Percentiles rank a stretch among this genome's conserved stretches.
Evolutionary conservation across 2,113 vertebrate genomes (phyloP).

Genomic region (Zosterops lateralis): DNA sequence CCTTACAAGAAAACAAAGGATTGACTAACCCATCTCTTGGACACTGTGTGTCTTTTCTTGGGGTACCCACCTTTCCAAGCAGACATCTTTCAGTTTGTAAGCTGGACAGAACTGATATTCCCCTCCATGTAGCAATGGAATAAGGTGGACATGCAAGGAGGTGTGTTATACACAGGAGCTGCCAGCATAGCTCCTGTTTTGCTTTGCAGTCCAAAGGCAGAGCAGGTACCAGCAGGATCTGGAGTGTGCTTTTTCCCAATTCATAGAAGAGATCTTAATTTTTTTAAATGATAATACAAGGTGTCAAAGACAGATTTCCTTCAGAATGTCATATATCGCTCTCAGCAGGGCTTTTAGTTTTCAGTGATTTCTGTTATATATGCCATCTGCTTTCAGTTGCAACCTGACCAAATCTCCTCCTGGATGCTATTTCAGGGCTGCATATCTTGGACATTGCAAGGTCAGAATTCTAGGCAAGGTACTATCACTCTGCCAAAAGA

Average conservation of each 20-base stretch:
- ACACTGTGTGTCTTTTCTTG: neutral
- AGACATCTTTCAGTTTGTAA: neutral
- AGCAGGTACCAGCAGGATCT: neutral
- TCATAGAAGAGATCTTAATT: slow-evolving; percentile 3
- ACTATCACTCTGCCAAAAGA: slow-evolving; percentile 24
- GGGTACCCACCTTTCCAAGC: neutral
- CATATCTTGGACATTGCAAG: slow-evolving; percentile 36
- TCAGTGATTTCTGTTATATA: slow-evolving; percentile 17
- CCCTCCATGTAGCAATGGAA: neutral
- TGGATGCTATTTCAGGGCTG: slow-evolving; percentile 43
- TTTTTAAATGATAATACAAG: neutral
- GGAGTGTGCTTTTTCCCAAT: neutral
- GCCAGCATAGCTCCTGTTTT: neutral
- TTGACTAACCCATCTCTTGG: neutral
- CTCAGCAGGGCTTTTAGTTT: slow-evolving; percentile 43
- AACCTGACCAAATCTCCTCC: slow-evolving; percentile 27
- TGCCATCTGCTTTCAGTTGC: slow-evolving; percentile 49
- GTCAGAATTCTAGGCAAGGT: slow-evolving; percentile 51
- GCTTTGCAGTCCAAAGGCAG: neutral
- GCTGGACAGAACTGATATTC: neutral
- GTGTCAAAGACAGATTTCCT: slow-evolving; percentile 40
- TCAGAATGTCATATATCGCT: neutral
- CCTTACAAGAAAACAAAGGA: neutral
- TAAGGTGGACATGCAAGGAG: neutral
- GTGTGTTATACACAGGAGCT: neutral